Evolutionary conservation across 35 echinoderm and acorn worm species (phyloP).

Genomic region (Heliocidaris erythrogramma): DNA sequence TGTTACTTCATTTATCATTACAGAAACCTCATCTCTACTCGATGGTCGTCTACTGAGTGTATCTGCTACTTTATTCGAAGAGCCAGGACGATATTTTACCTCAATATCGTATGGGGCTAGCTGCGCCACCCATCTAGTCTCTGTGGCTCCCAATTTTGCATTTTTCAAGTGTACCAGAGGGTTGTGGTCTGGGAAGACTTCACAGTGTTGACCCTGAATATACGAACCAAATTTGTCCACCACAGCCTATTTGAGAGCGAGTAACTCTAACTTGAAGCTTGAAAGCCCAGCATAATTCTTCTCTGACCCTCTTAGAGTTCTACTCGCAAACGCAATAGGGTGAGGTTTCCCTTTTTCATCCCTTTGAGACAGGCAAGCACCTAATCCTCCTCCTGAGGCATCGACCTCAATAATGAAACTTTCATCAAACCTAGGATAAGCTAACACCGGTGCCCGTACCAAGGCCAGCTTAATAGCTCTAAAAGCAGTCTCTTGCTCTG

Average conservation of each 20-base stretch:
- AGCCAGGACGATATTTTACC: slow-evolving; percentile 55
- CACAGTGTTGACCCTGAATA: slow-evolving; percentile 34
- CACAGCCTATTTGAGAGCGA: too few relatives aligned
- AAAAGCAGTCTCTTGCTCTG: slow-evolving; percentile 43
- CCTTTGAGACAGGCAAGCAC: slow-evolving; percentile 38
- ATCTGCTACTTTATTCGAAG: slow-evolving; percentile 61
- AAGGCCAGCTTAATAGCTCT: not conserved
- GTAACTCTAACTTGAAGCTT: too few relatives aligned
- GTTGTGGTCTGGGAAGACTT: slow-evolving; percentile 47
- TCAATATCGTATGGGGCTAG: slow-evolving; percentile 55
- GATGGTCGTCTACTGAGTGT: slow-evolving; percentile 54
- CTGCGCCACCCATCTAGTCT: slow-evolving; percentile 65
- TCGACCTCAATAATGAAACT: slow-evolving; percentile 47
- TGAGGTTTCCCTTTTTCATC: slow-evolving; percentile 26
- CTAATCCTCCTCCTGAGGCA: slow-evolving; percentile 24
- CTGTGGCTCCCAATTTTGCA: slow-evolving; percentile 65
- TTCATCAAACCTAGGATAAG: slow-evolving; percentile 7
- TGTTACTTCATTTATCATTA: too few relatives aligned
- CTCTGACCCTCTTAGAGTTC: not conserved
- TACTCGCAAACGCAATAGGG: slow-evolving; percentile 53
- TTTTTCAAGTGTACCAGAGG: slow-evolving; percentile 45
- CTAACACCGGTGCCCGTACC: not conserved
- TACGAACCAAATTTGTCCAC: not conserved
- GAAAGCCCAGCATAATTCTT: too few relatives aligned
- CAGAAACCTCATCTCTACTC: too few relatives aligned